Evolutionary conservation across 2,888 invertebrate genomes (phyloP).

Genomic region (Hirudinaria manillensis): DNA sequence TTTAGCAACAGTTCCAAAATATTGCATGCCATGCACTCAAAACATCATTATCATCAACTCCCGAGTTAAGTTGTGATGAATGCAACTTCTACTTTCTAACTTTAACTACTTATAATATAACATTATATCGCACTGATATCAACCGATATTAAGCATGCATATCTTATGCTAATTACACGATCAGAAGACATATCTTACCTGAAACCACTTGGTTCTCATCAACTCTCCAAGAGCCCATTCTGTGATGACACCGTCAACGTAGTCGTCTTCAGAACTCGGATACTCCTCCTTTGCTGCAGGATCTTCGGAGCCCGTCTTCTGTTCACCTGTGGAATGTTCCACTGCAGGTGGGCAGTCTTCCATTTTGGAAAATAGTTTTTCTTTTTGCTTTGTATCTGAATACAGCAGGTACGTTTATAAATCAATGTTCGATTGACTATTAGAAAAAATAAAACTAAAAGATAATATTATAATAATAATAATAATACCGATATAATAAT

Average conservation of each 20-base stretch:
- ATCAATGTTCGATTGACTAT: neutral
- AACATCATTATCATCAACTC: too few relatives aligned
- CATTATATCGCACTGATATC: too few relatives aligned
- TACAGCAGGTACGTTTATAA: neutral
- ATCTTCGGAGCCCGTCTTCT: neutral
- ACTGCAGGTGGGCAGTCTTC: neutral
- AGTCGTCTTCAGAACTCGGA: neutral
- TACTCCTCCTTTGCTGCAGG: neutral
- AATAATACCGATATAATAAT: too few relatives aligned
- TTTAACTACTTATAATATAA: too few relatives aligned
- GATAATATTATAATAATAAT: too few relatives aligned
- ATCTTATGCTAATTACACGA: too few relatives aligned
- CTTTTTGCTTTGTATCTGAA: constrained; percentile 1
- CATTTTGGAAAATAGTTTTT: neutral
- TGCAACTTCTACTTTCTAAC: too few relatives aligned
- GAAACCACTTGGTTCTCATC: constrained; percentile 21
- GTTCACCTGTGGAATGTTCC: neutral
- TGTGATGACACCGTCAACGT: neutral
- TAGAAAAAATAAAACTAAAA: too few relatives aligned
- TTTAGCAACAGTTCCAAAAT: too few relatives aligned
- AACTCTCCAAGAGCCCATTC: constrained; percentile 74
- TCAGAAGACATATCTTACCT: neutral
- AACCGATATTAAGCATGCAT: too few relatives aligned
- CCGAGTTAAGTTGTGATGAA: too few relatives aligned
- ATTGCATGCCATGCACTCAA: too few relatives aligned